Evolutionary conservation across 2,113 vertebrate species (phyloP), one percentile per base, ranked within the genome.

Genomic region (Platichthys flesus): DNA sequence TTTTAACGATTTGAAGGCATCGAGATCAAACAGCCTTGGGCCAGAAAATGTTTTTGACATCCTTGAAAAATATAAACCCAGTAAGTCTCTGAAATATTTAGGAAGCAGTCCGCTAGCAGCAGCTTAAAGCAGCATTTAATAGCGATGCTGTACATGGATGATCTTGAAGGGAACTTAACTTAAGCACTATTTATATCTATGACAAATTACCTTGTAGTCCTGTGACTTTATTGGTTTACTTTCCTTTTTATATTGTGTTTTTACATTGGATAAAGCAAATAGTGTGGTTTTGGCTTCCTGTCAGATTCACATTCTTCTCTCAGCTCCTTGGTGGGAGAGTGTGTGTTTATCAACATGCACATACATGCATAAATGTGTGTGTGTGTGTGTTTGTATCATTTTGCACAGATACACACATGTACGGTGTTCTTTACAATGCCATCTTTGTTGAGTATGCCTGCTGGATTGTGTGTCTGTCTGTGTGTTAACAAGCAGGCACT

Each of bases 401-500:
- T n/a, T 71, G 64, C 66, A 12, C 72, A 62, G 8, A 37, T 56
- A 42, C 54, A 70, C 66, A 70, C 66, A 74, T 62, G 10, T 55
- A 66, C n/a, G 54, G 40, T 76, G 37, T 88, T 23, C 52, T 87
- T 80, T 80, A 91, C 92, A 93, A 91, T 85, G 69, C 72, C 80
- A 82, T 90, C 90, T 82, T 90, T 93, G 92, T 93, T 79, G 64
- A 67, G 61, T 20, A 40, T 57, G 69, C 54, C 82, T 52, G 7
- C 68, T 69, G 76, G 58, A 78, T 71, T 75, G 78, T 80, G 76
- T 63, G 74, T 82, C 66, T 81, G 73, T 76, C 64, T 82, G 84
- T 81, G 89, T 78, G 83, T 86, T 87, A 82, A 91, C 85, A 66
- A 83, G 86, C 78, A 62, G 59, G 71, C 83, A 87, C 89, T 93